Conservation (phyloP, 2,888 invertebrate species). For the Crioceris asparagi region DNA sequence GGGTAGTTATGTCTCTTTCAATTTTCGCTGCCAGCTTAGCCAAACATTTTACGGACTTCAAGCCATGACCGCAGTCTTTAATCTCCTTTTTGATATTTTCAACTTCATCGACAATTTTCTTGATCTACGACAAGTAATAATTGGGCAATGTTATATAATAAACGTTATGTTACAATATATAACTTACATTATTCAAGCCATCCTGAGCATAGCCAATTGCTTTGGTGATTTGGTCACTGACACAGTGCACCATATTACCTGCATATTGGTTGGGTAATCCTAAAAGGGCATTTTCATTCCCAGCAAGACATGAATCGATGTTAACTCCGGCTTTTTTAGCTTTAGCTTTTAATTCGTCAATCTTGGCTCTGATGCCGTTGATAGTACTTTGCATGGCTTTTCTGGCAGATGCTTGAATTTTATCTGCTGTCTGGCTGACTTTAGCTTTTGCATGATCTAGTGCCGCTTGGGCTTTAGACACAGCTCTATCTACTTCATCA, state of each 20-base stretch:
- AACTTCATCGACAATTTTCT: slow-evolving; percentile 7
- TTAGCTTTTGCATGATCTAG: slow-evolving; percentile 7
- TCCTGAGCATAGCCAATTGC: slow-evolving; percentile 8
- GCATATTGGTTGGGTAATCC: slow-evolving; percentile 7
- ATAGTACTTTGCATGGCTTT: slow-evolving; percentile 3
- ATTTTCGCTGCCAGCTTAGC: slow-evolving; percentile 9
- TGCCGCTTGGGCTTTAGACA: slow-evolving; percentile 8
- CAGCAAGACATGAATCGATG: slow-evolving; percentile 11
- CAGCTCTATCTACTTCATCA: slow-evolving; percentile 6
- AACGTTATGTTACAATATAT: too few relatives aligned
- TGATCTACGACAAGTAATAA: too few relatives aligned
- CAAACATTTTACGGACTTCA: slow-evolving; percentile 7
- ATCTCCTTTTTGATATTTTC: slow-evolving; percentile 12
- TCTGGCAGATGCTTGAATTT: background rate
- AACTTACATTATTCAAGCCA: slow-evolving; percentile 10
- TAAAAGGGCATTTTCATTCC: slow-evolving; percentile 8
- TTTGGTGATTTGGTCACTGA: slow-evolving; percentile 5
- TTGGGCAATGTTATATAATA: too few relatives aligned
- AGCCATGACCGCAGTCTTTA: slow-evolving; percentile 10
- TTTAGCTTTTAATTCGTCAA: slow-evolving; percentile 10
- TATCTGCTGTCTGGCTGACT: slow-evolving; percentile 5
- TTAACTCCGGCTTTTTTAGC: slow-evolving; percentile 11
- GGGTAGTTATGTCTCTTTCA: slow-evolving; percentile 7
- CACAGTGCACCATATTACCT: slow-evolving; percentile 8
- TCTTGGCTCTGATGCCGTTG: slow-evolving; percentile 6